Evolutionary conservation across 2,113 vertebrate species (phyloP).

Genomic region (Rhinolophus ferrumequinum): DNA sequence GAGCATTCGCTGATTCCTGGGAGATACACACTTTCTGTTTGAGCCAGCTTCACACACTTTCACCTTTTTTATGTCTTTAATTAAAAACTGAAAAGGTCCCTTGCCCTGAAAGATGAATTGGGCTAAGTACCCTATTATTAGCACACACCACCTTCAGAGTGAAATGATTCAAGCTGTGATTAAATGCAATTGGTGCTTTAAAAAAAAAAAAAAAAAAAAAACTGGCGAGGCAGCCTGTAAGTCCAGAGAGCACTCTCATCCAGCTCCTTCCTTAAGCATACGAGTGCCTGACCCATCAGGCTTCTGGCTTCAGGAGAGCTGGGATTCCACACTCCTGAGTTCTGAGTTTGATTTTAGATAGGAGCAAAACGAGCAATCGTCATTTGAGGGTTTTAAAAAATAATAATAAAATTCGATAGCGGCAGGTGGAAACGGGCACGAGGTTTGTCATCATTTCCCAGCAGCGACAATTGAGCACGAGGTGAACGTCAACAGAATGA

Average conservation of each 20-base stretch:
- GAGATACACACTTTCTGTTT: slow-evolving; percentile 50
- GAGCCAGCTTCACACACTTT: slow-evolving; percentile 56
- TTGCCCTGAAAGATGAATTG: slow-evolving; percentile 82
- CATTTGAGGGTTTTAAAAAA: not conserved
- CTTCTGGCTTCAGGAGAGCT: slow-evolving; percentile 73
- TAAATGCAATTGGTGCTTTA: slow-evolving; percentile 85
- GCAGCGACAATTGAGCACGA: not conserved
- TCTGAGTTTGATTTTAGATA: slow-evolving; percentile 48
- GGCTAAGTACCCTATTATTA: slow-evolving; percentile 81
- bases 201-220: slow-evolving; percentile 75
- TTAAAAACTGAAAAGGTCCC: slow-evolving; percentile 79
- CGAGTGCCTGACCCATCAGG: slow-evolving; percentile 71
- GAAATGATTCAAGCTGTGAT: slow-evolving; percentile 90
- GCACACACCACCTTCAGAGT: slow-evolving; percentile 82
- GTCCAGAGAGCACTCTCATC: slow-evolving; percentile 81
- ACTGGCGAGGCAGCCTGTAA: slow-evolving; percentile 85
- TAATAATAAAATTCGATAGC: not conserved
- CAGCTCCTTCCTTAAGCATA: slow-evolving; percentile 80
- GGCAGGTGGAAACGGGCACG: not conserved
- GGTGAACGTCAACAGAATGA: not conserved
- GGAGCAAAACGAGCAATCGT: slow-evolving; percentile 32
- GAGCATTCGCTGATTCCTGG: slow-evolving; percentile 13
- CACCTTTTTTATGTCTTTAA: slow-evolving; percentile 81
- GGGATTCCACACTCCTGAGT: slow-evolving; percentile 65
- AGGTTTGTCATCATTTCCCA: not conserved